Percentiles rank a stretch among this genome's conserved stretches.
Evolutionary conservation across 2,888 invertebrate genomes (phyloP).

Genomic region (Ectemnius continuus): DNA sequence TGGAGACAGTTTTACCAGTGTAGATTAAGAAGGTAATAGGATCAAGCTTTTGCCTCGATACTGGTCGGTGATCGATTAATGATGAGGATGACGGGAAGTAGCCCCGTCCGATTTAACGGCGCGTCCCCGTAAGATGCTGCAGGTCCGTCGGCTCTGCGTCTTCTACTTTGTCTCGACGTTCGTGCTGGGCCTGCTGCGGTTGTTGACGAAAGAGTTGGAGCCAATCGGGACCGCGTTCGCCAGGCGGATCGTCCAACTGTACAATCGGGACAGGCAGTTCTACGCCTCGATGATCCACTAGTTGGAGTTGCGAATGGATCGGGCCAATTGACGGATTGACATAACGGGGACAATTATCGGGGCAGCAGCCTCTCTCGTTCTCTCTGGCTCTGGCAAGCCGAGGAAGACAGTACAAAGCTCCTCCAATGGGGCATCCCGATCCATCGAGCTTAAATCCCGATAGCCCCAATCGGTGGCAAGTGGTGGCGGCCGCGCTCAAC

Average conservation of each 20-base stretch:
- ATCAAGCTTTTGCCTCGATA: no score
- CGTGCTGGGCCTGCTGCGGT: conserved; percentile 25
- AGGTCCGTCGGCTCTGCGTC: conserved; percentile 35
- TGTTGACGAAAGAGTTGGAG: conserved; percentile 25
- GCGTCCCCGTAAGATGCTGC: conserved; percentile 30
- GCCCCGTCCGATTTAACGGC: not conserved
- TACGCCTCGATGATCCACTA: conserved; percentile 8
- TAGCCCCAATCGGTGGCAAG: conserved; percentile 19
- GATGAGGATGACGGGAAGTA: no score
- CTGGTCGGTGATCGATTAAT: no score
- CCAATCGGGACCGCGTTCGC: conserved; percentile 16
- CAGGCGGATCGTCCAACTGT: conserved; percentile 18
- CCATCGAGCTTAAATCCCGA: conserved; percentile 24
- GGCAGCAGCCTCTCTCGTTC: not conserved
- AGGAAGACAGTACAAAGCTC: conserved; percentile 15
- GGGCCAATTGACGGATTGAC: not conserved
- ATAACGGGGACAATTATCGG: not conserved
- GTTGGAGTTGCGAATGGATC: not conserved
- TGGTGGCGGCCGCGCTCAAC: no score
- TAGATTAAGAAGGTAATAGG: no score
- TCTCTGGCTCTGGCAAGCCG: no score
- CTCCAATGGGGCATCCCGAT: conserved; percentile 1
- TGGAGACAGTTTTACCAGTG: not conserved
- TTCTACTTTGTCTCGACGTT: conserved; percentile 42
- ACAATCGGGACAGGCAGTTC: conserved; percentile 18